Conservation (phyloP, 1,140 invertebrate genomes). For the Hylyphantes graminicola region DNA sequence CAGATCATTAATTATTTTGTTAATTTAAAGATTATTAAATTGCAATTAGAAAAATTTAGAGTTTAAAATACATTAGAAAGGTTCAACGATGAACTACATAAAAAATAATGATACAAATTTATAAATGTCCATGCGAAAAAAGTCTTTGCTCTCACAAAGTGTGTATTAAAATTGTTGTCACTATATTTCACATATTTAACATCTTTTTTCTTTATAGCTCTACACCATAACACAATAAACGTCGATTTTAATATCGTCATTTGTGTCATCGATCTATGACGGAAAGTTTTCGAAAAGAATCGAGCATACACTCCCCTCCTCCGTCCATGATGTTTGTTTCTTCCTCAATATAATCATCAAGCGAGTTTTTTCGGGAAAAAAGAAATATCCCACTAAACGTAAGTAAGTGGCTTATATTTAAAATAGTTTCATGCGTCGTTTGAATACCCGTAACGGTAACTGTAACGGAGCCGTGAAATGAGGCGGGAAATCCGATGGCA, state of each 20-base stretch:
- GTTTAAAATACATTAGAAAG: no score
- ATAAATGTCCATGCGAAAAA: no score
- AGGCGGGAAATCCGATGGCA: slow-evolving; percentile 30
- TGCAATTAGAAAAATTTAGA: no score
- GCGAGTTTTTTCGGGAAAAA: not conserved
- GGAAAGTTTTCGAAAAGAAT: slow-evolving; percentile 39
- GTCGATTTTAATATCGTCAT: slow-evolving; percentile 20
- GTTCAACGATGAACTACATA: no score
- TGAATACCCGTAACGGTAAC: slow-evolving; percentile 23
- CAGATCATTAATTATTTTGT: no score
- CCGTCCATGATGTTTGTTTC: slow-evolving; percentile 25
- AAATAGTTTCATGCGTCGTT: slow-evolving; percentile 43
- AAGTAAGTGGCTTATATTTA: slow-evolving; percentile 48
- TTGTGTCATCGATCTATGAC: slow-evolving; percentile 35
- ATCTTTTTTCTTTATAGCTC: not conserved
- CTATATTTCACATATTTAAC: slow-evolving; percentile 3
- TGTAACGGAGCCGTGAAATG: slow-evolving; percentile 21
- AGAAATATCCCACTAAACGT: slow-evolving; percentile 38
- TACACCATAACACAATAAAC: slow-evolving; percentile 3
- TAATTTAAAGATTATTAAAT: no score
- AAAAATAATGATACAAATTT: no score
- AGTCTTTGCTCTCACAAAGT: not conserved
- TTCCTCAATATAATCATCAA: slow-evolving; percentile 16
- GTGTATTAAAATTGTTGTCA: slow-evolving; percentile 15
- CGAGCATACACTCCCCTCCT: not conserved